Conservation (phyloP, 2,113 vertebrate genomes). For the Serilophus lunatus region DNA sequence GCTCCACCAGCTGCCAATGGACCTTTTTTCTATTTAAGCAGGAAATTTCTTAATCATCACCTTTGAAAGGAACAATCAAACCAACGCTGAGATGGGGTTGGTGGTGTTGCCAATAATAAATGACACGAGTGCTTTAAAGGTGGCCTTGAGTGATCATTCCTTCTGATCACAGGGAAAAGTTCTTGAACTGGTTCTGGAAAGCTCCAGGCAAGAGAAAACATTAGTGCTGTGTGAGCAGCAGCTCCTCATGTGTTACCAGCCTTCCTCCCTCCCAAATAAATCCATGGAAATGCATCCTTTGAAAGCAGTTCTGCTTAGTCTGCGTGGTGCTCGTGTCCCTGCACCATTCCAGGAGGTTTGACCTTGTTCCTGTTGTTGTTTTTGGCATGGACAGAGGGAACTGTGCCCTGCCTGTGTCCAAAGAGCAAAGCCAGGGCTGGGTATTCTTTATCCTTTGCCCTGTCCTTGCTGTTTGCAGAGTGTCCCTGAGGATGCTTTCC, state of each 20-base stretch:
- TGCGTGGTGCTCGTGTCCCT: rapidly evolving
- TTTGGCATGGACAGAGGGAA: rapidly evolving
- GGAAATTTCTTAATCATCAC: neutral
- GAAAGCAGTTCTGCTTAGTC: neutral
- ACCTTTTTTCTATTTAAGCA: neutral
- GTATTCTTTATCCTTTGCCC: neutral
- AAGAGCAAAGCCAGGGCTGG: neutral
- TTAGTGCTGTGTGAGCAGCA: neutral
- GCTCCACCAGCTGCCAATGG: rapidly evolving
- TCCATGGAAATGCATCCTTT: neutral
- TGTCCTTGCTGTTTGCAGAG: neutral
- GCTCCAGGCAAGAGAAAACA: neutral
- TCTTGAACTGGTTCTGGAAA: neutral
- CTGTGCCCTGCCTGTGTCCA: neutral
- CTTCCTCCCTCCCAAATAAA: neutral
- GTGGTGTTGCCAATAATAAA: slow-evolving; percentile 29
- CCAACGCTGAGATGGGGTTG: neutral
- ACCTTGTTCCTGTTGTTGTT: neutral
- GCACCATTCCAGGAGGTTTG: neutral
- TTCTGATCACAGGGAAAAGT: neutral
- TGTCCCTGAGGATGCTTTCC: neutral
- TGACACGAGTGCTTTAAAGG: neutral
- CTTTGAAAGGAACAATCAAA: neutral
- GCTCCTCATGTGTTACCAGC: neutral
- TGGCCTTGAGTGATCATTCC: neutral